A percentile compares a stretch with the other conserved stretches of the same genome.
Evolutionary conservation across 2,888 invertebrate genomes (phyloP).

Genomic region (Cephus pulcher): DNA sequence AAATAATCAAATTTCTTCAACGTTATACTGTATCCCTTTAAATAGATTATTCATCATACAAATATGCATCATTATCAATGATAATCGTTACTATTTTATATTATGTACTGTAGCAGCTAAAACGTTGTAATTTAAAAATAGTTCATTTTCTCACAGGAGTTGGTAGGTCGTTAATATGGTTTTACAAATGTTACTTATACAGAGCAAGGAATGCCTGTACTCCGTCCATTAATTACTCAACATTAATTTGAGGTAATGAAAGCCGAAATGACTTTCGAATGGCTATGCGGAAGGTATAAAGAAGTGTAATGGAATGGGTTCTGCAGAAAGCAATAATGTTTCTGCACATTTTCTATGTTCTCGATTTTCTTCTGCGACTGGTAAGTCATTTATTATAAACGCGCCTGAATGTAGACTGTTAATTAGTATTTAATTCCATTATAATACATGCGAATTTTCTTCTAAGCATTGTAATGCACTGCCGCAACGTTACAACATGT

Average conservation of each 20-base stretch:
- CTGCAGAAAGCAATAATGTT: constrained; percentile 25
- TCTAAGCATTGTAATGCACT: constrained; percentile 26
- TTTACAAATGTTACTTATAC: background rate
- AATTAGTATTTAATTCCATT: background rate
- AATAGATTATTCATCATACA: background rate
- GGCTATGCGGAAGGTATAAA: constrained; percentile 15
- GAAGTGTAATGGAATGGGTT: constrained; percentile 18
- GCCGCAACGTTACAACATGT: background rate
- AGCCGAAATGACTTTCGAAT: background rate
- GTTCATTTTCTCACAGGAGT: background rate
- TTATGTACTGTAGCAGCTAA: background rate
- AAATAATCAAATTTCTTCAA: background rate
- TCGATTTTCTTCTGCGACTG: constrained; percentile 20
- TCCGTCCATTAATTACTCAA: background rate
- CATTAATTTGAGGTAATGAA: background rate
- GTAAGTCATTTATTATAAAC: constrained; percentile 20
- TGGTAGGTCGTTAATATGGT: background rate
- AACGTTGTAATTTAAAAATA: background rate
- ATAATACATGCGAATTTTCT: constrained; percentile 1
- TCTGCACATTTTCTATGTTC: constrained; percentile 17
- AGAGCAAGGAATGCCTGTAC: background rate
- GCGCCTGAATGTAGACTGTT: background rate
- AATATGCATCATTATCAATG: background rate
- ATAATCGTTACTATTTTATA: background rate
- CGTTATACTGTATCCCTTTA: background rate